phyloP scores from a whole-genome alignment of 2,888 invertebrate species.

The Nycteola revayana region DNA sequence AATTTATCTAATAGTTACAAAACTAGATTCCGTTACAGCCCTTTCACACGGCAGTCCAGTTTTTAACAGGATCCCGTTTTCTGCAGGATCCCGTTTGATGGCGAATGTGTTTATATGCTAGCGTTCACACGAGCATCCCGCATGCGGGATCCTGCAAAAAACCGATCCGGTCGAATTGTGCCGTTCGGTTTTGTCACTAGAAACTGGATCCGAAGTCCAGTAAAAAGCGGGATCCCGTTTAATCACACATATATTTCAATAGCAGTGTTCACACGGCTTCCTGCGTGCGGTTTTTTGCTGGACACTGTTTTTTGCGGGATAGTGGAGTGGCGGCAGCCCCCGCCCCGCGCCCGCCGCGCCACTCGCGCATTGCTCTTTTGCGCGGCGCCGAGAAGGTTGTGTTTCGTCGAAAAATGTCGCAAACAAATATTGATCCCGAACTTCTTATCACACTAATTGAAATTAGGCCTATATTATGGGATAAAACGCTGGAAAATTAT shows the following conservation, averaged over 20 bases:
- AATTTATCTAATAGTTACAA: no score
- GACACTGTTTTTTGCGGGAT: conserved; percentile 8
- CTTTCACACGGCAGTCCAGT: conserved; percentile 12
- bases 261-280: conserved; percentile 2
- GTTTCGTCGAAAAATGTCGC: no score
- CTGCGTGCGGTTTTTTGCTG: conserved; percentile 5
- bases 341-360: conserved; percentile 3
- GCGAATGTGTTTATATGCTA: conserved; percentile 9
- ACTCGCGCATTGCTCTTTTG: no score
- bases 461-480: conserved; percentile 15
- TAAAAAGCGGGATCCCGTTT: conserved; percentile 7
- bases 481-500: conserved; percentile 18
- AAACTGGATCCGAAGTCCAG: conserved; percentile 15
- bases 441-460: conserved; percentile 11
- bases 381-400: no score
- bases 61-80: conserved; percentile 1
- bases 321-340: conserved; percentile 8
- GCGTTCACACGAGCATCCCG: conserved; percentile 7
- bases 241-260: conserved; percentile 13
- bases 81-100: conserved; percentile 6
- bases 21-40: conserved; percentile 10
- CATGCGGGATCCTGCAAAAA: conserved; percentile 9
- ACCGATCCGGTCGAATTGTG: conserved; percentile 21
- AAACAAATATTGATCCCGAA: conserved; percentile 3
- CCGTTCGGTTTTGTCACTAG: conserved; percentile 18